A percentile compares a stretch with the other conserved stretches of the same genome.
These are phyloP conservation scores for Cotesia congregata DNA, from an alignment of 2,888 invertebrate species.

Conservation along the genomic window DNA sequence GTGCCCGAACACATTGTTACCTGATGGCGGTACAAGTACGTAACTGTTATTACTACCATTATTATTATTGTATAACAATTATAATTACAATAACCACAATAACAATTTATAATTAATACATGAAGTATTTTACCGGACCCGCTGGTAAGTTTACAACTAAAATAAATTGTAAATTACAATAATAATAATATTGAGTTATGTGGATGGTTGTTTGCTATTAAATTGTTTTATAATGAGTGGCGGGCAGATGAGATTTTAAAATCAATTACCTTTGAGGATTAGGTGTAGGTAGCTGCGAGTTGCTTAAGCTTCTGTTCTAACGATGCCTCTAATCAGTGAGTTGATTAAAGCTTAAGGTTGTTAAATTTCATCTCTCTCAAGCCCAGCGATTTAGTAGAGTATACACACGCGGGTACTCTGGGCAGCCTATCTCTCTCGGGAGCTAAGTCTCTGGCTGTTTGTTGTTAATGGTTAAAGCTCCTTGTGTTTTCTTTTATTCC, in stretches of 20 bases:
- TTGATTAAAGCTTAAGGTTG: constrained; percentile 56
- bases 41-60: neutral
- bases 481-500: constrained; percentile 8
- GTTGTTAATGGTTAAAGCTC: neutral
- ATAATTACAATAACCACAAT: neutral
- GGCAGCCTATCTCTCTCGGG: neutral
- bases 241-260: constrained; percentile 20
- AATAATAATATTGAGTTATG: neutral
- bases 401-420: neutral
- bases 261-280: constrained; percentile 24
- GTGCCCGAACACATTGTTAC: constrained; percentile 95
- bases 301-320: constrained; percentile 55
- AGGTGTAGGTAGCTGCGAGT: constrained; percentile 36
- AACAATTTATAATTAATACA: neutral
- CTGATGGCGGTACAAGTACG: constrained; percentile 94
- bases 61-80: neutral
- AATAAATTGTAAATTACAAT: neutral
- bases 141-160: neutral
- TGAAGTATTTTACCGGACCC: neutral
- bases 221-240: constrained; percentile 26
- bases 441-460: neutral
- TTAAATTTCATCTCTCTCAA: constrained; percentile 34
- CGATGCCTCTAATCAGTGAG: constrained; percentile 56
- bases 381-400: too few relatives aligned
- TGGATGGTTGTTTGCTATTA: constrained; percentile 19